Evolutionary conservation across 1,140 invertebrate genomes (phyloP).

Genomic region (Cotesia vestalis): DNA sequence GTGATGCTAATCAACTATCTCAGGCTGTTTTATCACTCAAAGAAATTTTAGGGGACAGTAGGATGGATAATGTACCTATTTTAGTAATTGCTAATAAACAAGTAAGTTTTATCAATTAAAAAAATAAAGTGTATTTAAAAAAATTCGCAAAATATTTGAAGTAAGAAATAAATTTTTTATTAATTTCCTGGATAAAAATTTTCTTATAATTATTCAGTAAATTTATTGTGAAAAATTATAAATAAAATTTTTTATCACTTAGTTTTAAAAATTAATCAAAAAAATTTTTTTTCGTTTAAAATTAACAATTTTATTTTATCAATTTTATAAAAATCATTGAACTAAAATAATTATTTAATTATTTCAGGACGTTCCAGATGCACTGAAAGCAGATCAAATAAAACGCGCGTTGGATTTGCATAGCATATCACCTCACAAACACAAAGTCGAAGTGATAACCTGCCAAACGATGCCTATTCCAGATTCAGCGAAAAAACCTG

Average conservation of each 20-base stretch:
- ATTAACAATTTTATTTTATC: too few relatives aligned
- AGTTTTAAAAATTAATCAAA: constrained; percentile 9
- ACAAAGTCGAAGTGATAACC: constrained; percentile 59
- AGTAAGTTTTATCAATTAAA: constrained; percentile 46
- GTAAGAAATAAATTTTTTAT: neutral
- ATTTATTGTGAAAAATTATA: too few relatives aligned
- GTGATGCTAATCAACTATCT: constrained; percentile 54
- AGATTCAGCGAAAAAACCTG: constrained; percentile 29
- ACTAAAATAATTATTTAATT: too few relatives aligned
- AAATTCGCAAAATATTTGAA: neutral
- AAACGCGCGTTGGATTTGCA: constrained; percentile 59
- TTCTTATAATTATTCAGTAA: too few relatives aligned
- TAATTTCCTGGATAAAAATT: constrained; percentile 8
- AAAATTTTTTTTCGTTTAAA: too few relatives aligned
- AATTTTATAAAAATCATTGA: too few relatives aligned
- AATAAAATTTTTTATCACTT: constrained; percentile 3
- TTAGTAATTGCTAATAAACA: constrained; percentile 64
- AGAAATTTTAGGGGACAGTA: constrained; percentile 58
- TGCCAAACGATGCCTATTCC: constrained; percentile 53
- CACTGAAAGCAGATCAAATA: constrained; percentile 55
- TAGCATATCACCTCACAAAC: constrained; percentile 57
- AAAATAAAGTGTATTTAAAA: too few relatives aligned
- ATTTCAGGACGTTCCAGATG: constrained; percentile 55
- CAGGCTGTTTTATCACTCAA: constrained; percentile 56
- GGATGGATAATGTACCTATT: constrained; percentile 58